These are phyloP conservation scores for Oscarella lobularis DNA, from an alignment of 37 sponge, comb jelly and placozoan genomes.

Conservation along the genomic window DNA sequence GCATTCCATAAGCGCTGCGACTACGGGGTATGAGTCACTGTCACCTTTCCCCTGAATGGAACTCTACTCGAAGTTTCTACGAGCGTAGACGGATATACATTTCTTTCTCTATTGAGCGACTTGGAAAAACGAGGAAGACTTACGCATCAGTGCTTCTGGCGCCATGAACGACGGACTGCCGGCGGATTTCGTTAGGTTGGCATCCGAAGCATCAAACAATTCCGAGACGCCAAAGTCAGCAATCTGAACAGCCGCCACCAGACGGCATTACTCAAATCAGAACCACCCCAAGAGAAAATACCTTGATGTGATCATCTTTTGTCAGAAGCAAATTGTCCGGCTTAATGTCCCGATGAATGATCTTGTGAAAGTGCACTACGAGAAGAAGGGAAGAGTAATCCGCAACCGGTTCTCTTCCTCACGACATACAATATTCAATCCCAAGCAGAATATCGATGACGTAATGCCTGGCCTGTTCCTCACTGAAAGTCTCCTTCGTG, in stretches of 20 bases:
- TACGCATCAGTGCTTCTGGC: slow-evolving; percentile 56
- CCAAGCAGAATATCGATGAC: slow-evolving; percentile 73
- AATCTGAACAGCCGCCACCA: too few relatives aligned
- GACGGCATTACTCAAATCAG: too few relatives aligned
- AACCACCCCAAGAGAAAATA: not conserved
- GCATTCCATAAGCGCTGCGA: not conserved
- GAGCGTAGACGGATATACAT: too few relatives aligned
- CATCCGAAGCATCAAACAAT: slow-evolving; percentile 29
- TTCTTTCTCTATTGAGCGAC: too few relatives aligned
- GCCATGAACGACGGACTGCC: slow-evolving; percentile 90
- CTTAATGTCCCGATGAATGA: not conserved
- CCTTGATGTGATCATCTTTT: slow-evolving; percentile 1
- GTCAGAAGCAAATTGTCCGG: not conserved
- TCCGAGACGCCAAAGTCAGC: slow-evolving; percentile 95
- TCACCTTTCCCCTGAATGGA: too few relatives aligned
- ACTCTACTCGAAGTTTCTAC: too few relatives aligned
- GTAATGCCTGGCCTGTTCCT: slow-evolving; percentile 47
- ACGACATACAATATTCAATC: slow-evolving; percentile 70
- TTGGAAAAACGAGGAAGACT: too few relatives aligned
- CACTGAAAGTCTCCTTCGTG: slow-evolving; percentile 19
- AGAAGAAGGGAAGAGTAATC: not conserved
- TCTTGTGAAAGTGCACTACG: not conserved
- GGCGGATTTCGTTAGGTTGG: slow-evolving; percentile 34
- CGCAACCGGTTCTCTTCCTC: not conserved
- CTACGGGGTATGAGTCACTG: too few relatives aligned